Percentiles rank a stretch among this genome's conserved stretches.
Evolutionary conservation across 2,797 vertebrate species (phyloP).

Genomic region (Buceros bicornis): DNA sequence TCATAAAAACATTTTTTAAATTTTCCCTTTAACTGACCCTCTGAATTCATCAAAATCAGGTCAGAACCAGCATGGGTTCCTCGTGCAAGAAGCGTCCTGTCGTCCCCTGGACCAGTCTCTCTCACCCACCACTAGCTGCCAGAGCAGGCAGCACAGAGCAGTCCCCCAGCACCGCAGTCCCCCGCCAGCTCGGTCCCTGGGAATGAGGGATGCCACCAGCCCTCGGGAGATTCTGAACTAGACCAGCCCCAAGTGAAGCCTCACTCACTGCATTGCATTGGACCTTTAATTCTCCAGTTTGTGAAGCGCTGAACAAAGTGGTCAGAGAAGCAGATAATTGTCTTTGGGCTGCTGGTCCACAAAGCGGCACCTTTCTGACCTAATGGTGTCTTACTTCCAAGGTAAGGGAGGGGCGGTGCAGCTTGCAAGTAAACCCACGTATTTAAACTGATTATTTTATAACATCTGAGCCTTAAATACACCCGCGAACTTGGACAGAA

Average conservation of each 20-base stretch:
- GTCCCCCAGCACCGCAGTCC: background rate
- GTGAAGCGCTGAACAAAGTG: background rate
- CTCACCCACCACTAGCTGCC: fast-evolving
- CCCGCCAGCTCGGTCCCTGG: background rate
- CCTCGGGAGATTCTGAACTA: background rate
- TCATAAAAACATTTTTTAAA: background rate
- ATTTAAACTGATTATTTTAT: background rate
- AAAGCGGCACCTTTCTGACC: background rate
- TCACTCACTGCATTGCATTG: background rate
- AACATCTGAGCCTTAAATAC: background rate
- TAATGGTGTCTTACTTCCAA: background rate
- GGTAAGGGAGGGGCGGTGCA: background rate
- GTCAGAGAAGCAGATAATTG: background rate
- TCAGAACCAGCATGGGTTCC: fast-evolving
- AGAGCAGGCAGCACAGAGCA: fast-evolving
- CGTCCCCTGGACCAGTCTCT: background rate
- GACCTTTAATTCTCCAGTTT: background rate
- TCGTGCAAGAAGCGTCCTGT: background rate
- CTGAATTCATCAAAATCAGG: fast-evolving
- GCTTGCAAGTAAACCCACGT: background rate
- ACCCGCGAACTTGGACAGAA: background rate
- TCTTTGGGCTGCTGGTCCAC: background rate
- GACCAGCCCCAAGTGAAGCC: fast-evolving
- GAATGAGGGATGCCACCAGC: background rate
- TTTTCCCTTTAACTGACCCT: background rate